These are phyloP conservation scores for Ernsta delagoae DNA, from an alignment of 2,888 invertebrate genomes.

Conservation along the genomic window DNA sequence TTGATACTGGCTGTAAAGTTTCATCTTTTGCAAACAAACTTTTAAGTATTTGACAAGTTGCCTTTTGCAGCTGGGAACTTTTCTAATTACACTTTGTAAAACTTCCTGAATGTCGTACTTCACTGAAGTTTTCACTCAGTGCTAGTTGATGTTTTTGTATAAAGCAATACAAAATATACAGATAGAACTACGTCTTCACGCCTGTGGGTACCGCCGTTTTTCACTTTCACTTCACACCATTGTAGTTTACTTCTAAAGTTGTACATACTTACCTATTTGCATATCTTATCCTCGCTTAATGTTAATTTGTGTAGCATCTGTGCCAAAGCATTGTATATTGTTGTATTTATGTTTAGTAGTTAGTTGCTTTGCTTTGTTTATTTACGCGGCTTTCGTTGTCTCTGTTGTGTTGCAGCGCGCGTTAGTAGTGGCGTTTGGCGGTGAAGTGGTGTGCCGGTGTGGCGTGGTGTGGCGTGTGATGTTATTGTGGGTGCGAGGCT, in stretches of 20 bases:
- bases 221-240: neutral
- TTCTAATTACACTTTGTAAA: slow-evolving; percentile 32
- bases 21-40: slow-evolving; percentile 29
- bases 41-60: slow-evolving; percentile 32
- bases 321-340: slow-evolving; percentile 15
- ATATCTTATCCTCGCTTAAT: slow-evolving; percentile 8
- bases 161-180: neutral
- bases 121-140: slow-evolving; percentile 19
- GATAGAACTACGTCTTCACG: neutral
- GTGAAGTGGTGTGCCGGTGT: slow-evolving; percentile 54
- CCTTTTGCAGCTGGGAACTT: slow-evolving; percentile 30
- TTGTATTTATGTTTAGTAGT: slow-evolving; percentile 39
- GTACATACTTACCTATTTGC: neutral
- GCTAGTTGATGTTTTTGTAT: neutral
- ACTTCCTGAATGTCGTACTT: slow-evolving; percentile 27
- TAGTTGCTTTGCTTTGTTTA: slow-evolving; percentile 65
- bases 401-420: slow-evolving; percentile 79
- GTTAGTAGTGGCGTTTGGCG: slow-evolving; percentile 70
- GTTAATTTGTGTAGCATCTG: slow-evolving; percentile 15
- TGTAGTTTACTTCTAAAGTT: too few relatives aligned
- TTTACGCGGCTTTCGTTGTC: slow-evolving; percentile 79
- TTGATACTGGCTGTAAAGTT: slow-evolving; percentile 18
- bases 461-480: slow-evolving; percentile 50
- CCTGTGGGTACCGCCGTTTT: slow-evolving; percentile 1
- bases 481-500: slow-evolving; percentile 50